A percentile compares a stretch with the other conserved stretches of the same genome.
These are phyloP conservation scores for Patiria pectinifera DNA, from an alignment of 53 echinoderm and acorn worm genomes.

Conservation along the genomic window DNA sequence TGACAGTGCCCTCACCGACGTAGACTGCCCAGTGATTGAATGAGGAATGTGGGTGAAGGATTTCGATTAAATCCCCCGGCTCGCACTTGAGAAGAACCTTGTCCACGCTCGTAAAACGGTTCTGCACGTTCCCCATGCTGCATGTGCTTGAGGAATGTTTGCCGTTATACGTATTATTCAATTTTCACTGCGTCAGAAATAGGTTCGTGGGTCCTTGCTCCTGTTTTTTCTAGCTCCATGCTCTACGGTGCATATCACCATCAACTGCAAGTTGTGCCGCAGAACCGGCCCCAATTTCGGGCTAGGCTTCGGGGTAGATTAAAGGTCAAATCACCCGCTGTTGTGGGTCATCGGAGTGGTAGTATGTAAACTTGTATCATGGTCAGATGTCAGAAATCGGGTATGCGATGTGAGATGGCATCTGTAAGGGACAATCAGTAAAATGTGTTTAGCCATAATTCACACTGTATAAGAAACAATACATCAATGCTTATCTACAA, in stretches of 20 bases:
- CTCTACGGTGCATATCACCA: not conserved
- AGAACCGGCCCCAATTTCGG: not conserved
- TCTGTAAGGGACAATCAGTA: not conserved
- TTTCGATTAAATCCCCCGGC: constrained; percentile 90
- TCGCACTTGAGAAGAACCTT: constrained; percentile 74
- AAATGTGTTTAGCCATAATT: too few relatives aligned
- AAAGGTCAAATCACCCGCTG: constrained; percentile 17
- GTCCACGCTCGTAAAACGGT: constrained; percentile 82
- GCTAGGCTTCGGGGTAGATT: not conserved
- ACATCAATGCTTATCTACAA: too few relatives aligned
- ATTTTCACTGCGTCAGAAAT: not conserved
- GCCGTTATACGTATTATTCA: not conserved
- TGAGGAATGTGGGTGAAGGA: constrained; percentile 78
- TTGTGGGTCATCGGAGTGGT: not conserved
- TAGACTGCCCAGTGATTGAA: constrained; percentile 99
- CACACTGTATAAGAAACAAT: too few relatives aligned
- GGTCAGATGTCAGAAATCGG: not conserved
- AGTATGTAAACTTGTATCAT: not conserved
- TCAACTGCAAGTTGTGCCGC: not conserved
- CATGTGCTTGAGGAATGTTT: not conserved
- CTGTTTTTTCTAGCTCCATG: too few relatives aligned
- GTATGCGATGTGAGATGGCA: not conserved
- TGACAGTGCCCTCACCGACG: constrained; percentile 87
- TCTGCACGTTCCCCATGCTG: constrained; percentile 80
- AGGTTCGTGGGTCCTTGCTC: not conserved